Conservation (phyloP, 2,888 invertebrate species). For the Phengaris arion region DNA sequence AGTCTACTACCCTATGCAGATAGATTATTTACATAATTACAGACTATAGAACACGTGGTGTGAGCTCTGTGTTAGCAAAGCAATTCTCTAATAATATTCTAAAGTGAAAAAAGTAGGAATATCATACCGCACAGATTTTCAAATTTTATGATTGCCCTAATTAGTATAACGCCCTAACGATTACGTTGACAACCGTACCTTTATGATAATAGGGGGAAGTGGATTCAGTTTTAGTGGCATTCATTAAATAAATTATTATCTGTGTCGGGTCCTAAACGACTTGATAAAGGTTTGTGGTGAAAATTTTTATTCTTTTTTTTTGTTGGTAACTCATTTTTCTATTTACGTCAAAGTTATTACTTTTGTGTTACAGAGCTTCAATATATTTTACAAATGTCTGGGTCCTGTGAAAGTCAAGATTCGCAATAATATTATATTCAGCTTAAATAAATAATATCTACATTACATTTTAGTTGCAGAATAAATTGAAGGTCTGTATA, state of each 20-base stretch:
- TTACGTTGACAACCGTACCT: constrained; percentile 41
- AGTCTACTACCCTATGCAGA: too few species aligned
- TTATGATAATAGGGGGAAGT: constrained; percentile 43
- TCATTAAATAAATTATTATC: constrained; percentile 46
- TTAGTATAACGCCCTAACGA: constrained; percentile 41
- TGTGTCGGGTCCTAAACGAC: constrained; percentile 41
- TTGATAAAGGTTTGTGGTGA: constrained; percentile 43
- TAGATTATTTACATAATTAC: too few species aligned
- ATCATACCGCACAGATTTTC: constrained; percentile 3
- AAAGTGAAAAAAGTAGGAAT: constrained; percentile 25
- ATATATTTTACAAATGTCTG: constrained; percentile 30
- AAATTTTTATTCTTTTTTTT: constrained; percentile 38
- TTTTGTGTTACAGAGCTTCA: constrained; percentile 35
- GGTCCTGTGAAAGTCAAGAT: background rate
- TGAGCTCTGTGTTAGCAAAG: background rate
- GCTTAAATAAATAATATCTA: background rate
- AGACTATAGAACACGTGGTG: too few species aligned
- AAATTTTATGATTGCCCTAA: constrained; percentile 32
- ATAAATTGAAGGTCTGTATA: constrained; percentile 33
- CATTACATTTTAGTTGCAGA: constrained; percentile 6
- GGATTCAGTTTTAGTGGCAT: constrained; percentile 45
- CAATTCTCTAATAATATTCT: constrained; percentile 2
- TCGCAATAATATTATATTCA: background rate
- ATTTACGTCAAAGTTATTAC: constrained; percentile 34
- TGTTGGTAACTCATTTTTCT: constrained; percentile 39